phyloP scores from a whole-genome alignment of 2,888 invertebrate genomes.

The Heliothis peltigera region DNA sequence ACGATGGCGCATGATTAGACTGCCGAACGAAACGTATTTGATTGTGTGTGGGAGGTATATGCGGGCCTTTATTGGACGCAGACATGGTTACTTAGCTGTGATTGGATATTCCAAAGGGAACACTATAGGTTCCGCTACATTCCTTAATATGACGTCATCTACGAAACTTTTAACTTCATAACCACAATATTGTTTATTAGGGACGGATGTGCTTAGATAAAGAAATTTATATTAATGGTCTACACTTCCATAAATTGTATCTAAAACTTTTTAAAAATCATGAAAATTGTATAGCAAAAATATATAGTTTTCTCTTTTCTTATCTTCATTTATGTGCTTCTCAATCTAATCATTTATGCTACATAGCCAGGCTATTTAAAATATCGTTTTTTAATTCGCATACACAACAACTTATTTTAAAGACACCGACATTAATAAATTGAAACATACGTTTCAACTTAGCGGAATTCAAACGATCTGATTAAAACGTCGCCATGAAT shows the following conservation, averaged over 20 bases:
- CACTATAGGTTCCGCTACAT: constrained; percentile 5
- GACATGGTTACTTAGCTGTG: constrained; percentile 44
- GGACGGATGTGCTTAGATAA: background rate
- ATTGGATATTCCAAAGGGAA: constrained; percentile 44
- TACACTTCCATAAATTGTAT: too few species aligned
- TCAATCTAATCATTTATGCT: background rate
- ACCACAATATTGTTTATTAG: background rate
- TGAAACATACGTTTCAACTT: constrained; percentile 21
- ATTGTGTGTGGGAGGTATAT: constrained; percentile 48
- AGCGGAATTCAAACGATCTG: constrained; percentile 58
- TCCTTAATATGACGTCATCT: background rate
- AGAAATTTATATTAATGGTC: background rate
- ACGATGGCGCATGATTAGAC: constrained; percentile 35
- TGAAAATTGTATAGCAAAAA: too few species aligned
- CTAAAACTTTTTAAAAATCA: too few species aligned
- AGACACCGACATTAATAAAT: background rate
- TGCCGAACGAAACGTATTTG: constrained; percentile 43
- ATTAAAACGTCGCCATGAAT: constrained; percentile 75
- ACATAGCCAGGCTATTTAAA: too few species aligned
- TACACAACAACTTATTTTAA: background rate
- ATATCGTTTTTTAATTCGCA: background rate
- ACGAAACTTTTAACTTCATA: background rate
- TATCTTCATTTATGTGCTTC: too few species aligned
- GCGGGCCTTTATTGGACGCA: constrained; percentile 48
- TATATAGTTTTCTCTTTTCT: too few species aligned